phyloP scores from a whole-genome alignment of 35 echinoderm and acorn worm genomes.

The Lytechinus pictus region DNA sequence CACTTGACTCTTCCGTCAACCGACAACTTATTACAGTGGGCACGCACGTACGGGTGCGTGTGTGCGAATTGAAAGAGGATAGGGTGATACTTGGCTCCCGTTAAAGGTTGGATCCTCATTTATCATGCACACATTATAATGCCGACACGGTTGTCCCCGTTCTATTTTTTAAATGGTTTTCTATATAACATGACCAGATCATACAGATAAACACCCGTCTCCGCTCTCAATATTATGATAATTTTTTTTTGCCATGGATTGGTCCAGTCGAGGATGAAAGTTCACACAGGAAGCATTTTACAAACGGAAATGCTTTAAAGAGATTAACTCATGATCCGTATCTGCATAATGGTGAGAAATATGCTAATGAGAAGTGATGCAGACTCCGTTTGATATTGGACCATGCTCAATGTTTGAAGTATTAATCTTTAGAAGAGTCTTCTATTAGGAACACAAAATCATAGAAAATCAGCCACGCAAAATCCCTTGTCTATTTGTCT shows the following conservation, averaged over 20 bases:
- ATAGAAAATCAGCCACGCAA: no score
- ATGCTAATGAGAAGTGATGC: no score
- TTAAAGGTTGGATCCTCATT: constrained; percentile 30
- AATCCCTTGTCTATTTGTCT: no score
- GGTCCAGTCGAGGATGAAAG: no score
- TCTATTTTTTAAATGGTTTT: background rate
- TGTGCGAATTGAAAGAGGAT: constrained; percentile 30
- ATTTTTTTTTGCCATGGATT: background rate
- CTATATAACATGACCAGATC: background rate
- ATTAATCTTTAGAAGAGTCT: no score
- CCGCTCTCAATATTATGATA: background rate
- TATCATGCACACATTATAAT: constrained; percentile 13
- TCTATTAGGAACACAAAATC: no score
- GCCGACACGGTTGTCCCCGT: background rate
- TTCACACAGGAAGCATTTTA: no score
- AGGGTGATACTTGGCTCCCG: background rate
- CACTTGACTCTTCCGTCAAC: constrained; percentile 23
- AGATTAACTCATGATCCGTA: no score
- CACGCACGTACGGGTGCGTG: constrained; percentile 13
- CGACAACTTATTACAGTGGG: constrained; percentile 28
- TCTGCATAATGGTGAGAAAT: no score
- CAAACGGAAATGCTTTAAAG: no score
- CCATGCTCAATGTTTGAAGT: no score
- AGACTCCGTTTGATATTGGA: no score
- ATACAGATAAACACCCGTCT: background rate